A percentile compares a stretch with the other conserved stretches of the same genome.
Evolutionary conservation across 1,140 invertebrate genomes (phyloP).

Genomic region (Akabosia matsudoensis): DNA sequence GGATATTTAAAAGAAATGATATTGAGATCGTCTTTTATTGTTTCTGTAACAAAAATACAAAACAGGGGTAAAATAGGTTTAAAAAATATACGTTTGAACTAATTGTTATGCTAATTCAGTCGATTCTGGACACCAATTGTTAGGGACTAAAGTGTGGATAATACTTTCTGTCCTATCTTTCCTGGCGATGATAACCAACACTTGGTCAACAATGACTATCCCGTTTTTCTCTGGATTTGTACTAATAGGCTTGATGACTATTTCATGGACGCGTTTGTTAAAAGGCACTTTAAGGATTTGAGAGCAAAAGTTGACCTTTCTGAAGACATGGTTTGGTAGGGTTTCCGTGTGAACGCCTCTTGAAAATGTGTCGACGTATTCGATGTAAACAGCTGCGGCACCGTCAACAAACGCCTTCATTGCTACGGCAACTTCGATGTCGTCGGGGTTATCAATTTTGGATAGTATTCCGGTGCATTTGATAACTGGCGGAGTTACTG

Average conservation of each 20-base stretch:
- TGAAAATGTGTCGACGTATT: background rate
- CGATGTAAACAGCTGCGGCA: background rate
- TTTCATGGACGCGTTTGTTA: background rate
- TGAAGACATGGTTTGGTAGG: background rate
- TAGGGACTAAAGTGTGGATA: conserved; percentile 22
- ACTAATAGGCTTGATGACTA: background rate
- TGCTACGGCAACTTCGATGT: background rate
- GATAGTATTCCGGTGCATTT: too few species aligned
- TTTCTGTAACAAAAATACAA: too few species aligned
- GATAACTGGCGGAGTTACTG: too few species aligned
- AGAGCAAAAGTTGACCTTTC: background rate
- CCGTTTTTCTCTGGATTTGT: background rate
- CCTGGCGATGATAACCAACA: conserved; percentile 4
- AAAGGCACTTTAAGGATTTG: background rate
- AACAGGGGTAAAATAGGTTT: too few species aligned
- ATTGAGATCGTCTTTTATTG: too few species aligned
- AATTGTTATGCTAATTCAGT: too few species aligned
- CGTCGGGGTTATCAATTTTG: too few species aligned
- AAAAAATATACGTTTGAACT: too few species aligned
- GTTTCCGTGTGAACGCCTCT: background rate
- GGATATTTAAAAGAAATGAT: too few species aligned
- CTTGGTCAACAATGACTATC: conserved; percentile 20
- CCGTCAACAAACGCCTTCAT: background rate
- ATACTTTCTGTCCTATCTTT: background rate
- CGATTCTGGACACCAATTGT: background rate